Percentiles rank a stretch among this genome's conserved stretches.
These are phyloP conservation scores for Lepus timidus DNA, from an alignment of 2,113 vertebrate species.

Conservation along the genomic window DNA sequence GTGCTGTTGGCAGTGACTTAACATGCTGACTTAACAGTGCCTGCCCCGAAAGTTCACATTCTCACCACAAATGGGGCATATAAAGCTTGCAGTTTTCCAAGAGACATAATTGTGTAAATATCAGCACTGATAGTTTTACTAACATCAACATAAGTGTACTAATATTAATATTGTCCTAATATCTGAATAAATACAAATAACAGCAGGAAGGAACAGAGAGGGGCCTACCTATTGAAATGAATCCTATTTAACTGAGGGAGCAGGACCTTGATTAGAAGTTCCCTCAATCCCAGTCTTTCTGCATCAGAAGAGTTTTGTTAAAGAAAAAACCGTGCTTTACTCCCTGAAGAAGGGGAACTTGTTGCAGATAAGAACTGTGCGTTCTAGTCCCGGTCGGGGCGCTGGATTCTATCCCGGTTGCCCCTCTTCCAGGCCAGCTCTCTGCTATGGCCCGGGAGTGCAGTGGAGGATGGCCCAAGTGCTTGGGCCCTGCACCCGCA, in stretches of 20 bases:
- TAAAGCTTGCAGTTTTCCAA: background rate
- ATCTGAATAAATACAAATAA: slow-evolving; percentile 15
- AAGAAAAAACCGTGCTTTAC: background rate
- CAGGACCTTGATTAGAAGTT: background rate
- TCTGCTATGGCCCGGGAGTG: too few relatives aligned
- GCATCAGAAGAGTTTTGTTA: background rate
- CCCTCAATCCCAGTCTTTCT: background rate
- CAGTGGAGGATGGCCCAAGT: too few relatives aligned
- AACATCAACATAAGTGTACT: background rate
- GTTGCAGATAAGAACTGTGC: background rate
- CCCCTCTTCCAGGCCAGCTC: too few relatives aligned
- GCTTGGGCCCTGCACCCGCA: too few relatives aligned
- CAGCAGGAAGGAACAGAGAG: background rate
- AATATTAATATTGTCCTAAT: background rate
- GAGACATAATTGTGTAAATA: background rate
- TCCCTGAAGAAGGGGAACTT: background rate
- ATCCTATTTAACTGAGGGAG: background rate
- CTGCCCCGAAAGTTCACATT: background rate
- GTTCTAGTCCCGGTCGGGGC: too few relatives aligned
- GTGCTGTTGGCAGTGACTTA: too few relatives aligned
- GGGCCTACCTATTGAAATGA: background rate
- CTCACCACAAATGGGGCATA: background rate
- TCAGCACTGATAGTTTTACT: background rate
- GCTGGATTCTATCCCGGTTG: too few relatives aligned
- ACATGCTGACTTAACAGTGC: too few relatives aligned